These are phyloP conservation scores for Vulpes lagopus DNA, from an alignment of 2,113 vertebrate species.

Conservation along the genomic window DNA sequence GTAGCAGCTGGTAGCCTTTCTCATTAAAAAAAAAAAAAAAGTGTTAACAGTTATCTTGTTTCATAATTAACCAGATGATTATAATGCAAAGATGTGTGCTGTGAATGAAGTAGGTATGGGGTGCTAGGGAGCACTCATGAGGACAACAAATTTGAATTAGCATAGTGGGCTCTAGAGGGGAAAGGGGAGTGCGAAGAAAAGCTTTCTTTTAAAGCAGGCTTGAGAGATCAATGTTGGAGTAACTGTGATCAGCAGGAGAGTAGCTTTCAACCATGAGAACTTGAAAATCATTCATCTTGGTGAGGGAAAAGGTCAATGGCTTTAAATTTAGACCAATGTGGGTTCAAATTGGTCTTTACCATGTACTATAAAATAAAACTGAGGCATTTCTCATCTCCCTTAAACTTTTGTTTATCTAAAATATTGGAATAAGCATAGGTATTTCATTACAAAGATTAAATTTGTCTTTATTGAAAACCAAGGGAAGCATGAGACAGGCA, in stretches of 20 bases:
- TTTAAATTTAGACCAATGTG: constrained; percentile 34
- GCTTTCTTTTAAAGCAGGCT: background rate
- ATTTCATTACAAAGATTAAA: background rate
- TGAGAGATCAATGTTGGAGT: background rate
- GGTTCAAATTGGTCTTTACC: background rate
- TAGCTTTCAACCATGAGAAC: constrained; percentile 30
- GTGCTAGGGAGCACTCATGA: background rate
- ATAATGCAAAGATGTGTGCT: background rate
- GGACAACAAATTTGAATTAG: background rate
- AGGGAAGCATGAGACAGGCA: background rate
- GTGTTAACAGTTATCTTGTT: background rate
- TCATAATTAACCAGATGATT: constrained; percentile 21
- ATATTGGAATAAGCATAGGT: background rate
- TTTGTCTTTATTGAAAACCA: background rate
- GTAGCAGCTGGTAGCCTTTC: background rate
- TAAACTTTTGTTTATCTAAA: background rate
- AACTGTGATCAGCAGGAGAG: background rate
- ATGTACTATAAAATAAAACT: background rate
- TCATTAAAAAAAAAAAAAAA: background rate
- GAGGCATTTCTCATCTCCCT: background rate
- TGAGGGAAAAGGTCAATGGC: background rate
- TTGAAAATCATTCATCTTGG: constrained; percentile 11
- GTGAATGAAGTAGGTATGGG: background rate
- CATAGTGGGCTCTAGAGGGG: background rate
- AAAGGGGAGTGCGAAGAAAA: background rate